Conservation (phyloP, 2,888 invertebrate species). For the Pheosia tremula region DNA sequence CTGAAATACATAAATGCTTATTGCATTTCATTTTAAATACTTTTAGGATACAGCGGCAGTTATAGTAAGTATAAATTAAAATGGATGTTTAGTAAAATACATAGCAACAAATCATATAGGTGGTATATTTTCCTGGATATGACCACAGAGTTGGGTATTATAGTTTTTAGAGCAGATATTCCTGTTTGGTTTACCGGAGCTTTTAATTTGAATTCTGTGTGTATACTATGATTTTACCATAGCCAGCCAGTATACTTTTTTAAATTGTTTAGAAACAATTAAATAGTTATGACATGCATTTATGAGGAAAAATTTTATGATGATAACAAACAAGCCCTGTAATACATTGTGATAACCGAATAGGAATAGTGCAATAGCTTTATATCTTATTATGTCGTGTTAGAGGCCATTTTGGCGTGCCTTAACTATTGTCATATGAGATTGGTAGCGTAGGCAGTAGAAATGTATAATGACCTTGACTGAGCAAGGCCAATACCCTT, state of each 20-base stretch:
- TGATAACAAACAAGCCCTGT: constrained; percentile 33
- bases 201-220: too few species aligned
- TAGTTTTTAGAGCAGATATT: not conserved
- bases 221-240: too few species aligned
- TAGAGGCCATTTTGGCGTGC: constrained; percentile 34
- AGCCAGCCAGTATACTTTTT: not conserved
- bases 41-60: too few species aligned
- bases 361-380: constrained; percentile 23
- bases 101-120: not conserved
- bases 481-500: constrained; percentile 65
- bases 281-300: not conserved
- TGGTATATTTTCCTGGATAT: not conserved
- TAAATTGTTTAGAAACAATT: not conserved
- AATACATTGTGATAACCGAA: constrained; percentile 1
- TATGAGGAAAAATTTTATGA: constrained; percentile 6
- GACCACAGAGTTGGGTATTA: not conserved
- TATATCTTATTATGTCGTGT: constrained; percentile 26
- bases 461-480: constrained; percentile 63
- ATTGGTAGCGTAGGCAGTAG: constrained; percentile 37
- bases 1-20: too few species aligned
- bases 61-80: too few species aligned
- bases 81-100: too few species aligned
- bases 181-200: too few species aligned
- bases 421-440: constrained; percentile 26
- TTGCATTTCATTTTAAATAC: too few species aligned